Evolutionary conservation across 1,140 invertebrate genomes (phyloP).

Genomic region (Tribolium madens): DNA sequence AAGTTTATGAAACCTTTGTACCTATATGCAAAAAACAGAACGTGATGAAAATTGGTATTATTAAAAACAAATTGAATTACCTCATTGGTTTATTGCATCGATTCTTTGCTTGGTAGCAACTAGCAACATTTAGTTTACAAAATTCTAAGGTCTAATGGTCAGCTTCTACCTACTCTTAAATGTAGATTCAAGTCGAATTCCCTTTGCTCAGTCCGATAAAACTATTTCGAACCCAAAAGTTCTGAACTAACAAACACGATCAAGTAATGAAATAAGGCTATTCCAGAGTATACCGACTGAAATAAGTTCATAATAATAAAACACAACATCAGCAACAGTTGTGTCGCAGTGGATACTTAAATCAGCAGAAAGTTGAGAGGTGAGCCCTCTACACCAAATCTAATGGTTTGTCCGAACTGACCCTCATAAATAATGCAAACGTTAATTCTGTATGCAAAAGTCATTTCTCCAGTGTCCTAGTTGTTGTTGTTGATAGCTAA

Average conservation of each 20-base stretch:
- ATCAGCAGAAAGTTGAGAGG: conserved; percentile 29
- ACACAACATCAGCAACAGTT: conserved; percentile 3
- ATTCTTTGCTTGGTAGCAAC: no score
- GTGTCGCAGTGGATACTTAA: conserved; percentile 25
- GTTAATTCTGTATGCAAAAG: conserved; percentile 7
- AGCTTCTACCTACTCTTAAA: no score
- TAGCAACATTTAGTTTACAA: no score
- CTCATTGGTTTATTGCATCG: no score
- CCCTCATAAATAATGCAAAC: conserved; percentile 31
- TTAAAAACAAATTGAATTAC: no score
- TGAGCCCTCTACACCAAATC: background rate
- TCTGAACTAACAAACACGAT: conserved; percentile 9
- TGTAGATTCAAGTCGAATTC: no score
- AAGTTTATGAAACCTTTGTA: no score
- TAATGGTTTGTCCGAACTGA: conserved; percentile 13
- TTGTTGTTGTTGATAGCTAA: background rate
- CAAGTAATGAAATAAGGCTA: conserved; percentile 19
- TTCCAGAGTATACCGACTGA: background rate
- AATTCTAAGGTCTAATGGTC: no score
- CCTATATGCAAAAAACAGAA: no score
- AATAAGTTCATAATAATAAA: conserved; percentile 17
- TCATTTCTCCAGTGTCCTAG: conserved; percentile 1
- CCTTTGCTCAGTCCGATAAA: background rate
- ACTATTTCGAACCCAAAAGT: background rate
- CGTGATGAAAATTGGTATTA: no score